Base-by-base conservation (phyloP, 1,140 invertebrate genomes). In the Carcinoscorpius rotundicauda region DNA sequence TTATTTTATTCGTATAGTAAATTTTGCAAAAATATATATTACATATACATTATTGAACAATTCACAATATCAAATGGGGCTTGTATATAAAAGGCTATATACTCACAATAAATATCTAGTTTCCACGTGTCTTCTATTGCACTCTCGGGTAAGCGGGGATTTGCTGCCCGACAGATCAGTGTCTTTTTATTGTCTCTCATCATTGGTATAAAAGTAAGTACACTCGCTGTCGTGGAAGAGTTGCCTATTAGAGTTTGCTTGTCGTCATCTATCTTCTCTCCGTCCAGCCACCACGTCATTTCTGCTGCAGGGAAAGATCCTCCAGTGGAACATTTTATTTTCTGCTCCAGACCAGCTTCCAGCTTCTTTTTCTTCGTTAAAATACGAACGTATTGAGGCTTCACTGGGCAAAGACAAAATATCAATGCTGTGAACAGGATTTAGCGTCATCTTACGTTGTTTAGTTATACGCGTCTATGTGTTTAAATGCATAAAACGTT, bases 141-240 rank as follows among this genome's bases (percentile, higher is more conserved):
- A 64, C 63, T 68, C 5, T 68, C 62, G 10, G 64, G 58, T 58
- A 68, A 68, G 3, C 64, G 62, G 73, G 87, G 84, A 77, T 93
- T 93, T 75, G 90, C 87, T 6, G 89, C 87, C 65, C 86, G 82
- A 76, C 91, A 93, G 3, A 86, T 83, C 68, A 93, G 77, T 75
- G 85, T 86, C 72, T 86, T 88, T n/a, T 87, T 88, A 61, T 88
- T 84, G 78, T 93, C 89, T 55, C 84, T 81, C 77, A 89, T 89
- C 55, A 81, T 81, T 83, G 62, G 88, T 69, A 58, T 69, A 63
- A 71, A 71, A 50, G 69, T 64, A 48, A 73, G 57, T 51, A 62
- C 64, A 51, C 68, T 71, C 4, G 63, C 58, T 5, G 71, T 72
- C 11, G 60, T 62, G 53, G 69, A 69, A 6, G 61, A 68, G 11